Percentiles rank a stretch among this genome's conserved stretches.
Conservation (phyloP, 2,888 invertebrate species). For the Heliconius ethilla region DNA sequence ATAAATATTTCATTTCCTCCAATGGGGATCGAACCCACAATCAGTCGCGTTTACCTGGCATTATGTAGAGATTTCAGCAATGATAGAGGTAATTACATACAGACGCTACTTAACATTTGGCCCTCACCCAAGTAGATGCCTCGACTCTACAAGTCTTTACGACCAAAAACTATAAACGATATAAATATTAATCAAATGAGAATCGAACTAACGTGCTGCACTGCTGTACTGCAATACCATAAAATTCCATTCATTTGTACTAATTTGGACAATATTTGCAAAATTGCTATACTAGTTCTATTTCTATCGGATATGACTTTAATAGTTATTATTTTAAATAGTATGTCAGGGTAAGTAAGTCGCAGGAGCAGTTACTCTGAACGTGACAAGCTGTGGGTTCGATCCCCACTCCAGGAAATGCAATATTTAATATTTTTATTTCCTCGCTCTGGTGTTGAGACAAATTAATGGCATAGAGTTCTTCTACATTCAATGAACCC, state of each 20-base stretch:
- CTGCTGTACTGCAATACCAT: not conserved
- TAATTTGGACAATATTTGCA: not conserved
- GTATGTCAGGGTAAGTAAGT: too few relatives aligned
- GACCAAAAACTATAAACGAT: not conserved
- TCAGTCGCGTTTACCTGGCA: not conserved
- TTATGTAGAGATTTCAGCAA: not conserved
- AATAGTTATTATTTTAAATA: too few relatives aligned
- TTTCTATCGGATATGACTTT: too few relatives aligned
- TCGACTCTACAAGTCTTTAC: constrained; percentile 33
- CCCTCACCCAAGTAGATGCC: constrained; percentile 33
- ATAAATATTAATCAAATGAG: not conserved
- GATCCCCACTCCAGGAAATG: not conserved
- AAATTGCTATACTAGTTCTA: too few relatives aligned
- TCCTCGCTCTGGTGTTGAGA: not conserved
- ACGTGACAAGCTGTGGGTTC: not conserved
- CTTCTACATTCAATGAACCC: not conserved
- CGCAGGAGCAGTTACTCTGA: not conserved
- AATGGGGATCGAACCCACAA: too few relatives aligned
- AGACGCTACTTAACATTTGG: constrained; percentile 21
- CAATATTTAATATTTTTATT: not conserved
- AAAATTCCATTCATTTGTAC: not conserved
- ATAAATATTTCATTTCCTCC: too few relatives aligned
- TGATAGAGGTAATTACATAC: not conserved
- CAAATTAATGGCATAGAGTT: not conserved
- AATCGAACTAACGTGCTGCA: not conserved